phyloP scores from a whole-genome alignment of 1,140 invertebrate genomes.

The Bactericera cockerelli region DNA sequence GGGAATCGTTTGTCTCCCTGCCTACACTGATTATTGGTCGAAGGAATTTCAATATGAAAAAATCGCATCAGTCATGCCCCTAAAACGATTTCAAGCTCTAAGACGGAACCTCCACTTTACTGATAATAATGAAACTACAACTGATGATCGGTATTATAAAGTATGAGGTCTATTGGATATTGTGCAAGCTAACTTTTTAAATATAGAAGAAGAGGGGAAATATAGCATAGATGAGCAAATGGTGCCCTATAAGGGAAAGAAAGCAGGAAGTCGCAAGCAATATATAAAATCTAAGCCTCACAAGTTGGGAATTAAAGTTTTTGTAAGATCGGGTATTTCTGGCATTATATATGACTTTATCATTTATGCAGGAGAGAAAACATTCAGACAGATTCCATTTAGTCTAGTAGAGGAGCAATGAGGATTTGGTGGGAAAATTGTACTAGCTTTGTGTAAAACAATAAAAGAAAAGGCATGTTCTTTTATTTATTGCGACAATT shows the following conservation, averaged over 20 bases:
- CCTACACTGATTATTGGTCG: no score
- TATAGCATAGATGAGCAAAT: constrained; percentile 31
- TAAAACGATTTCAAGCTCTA: constrained; percentile 24
- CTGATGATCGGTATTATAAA: constrained; percentile 25
- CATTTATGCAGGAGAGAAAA: constrained; percentile 24
- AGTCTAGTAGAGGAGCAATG: no score
- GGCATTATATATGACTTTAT: constrained; percentile 30
- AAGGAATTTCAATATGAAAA: no score
- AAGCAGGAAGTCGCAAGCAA: constrained; percentile 26
- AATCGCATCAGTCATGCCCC: constrained; percentile 24
- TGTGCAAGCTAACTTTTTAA: constrained; percentile 24
- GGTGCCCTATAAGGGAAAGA: constrained; percentile 31
- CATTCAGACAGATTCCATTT: no score
- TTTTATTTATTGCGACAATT: no score
- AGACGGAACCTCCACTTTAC: constrained; percentile 24
- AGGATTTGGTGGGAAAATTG: no score
- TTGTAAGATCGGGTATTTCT: constrained; percentile 25
- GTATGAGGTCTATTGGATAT: constrained; percentile 25
- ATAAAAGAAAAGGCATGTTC: no score
- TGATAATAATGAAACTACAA: constrained; percentile 21
- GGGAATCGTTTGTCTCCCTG: no score
- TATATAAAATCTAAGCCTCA: constrained; percentile 27
- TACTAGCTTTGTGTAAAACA: no score
- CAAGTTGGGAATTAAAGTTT: constrained; percentile 30
- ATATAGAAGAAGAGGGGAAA: constrained; percentile 23